Evolutionary conservation across 2,113 vertebrate genomes (phyloP).

Genomic region (Peromyscus maniculatus): DNA sequence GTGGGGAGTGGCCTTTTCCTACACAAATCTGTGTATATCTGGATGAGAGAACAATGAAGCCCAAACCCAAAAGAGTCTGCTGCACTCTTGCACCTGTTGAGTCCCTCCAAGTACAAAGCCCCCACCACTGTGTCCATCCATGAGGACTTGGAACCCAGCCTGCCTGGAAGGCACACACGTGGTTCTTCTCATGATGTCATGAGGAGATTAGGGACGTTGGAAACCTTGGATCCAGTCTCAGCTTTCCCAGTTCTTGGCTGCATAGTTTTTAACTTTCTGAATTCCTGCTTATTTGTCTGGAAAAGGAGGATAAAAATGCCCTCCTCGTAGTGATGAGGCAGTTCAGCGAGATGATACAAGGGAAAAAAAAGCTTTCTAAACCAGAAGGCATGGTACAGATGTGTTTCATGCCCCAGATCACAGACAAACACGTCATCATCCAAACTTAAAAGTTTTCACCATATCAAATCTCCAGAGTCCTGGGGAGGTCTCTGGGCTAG

Average conservation of each 20-base stretch:
- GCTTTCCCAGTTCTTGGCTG: background rate
- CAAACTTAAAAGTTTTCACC: constrained; percentile 13
- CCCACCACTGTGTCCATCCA: background rate
- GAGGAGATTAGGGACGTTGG: background rate
- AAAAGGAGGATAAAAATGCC: background rate
- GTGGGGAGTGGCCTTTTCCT: background rate
- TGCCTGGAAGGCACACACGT: background rate
- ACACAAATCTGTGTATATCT: background rate
- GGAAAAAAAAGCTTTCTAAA: constrained; percentile 20
- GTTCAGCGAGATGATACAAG: background rate
- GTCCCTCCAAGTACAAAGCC: background rate
- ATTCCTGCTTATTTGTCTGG: background rate
- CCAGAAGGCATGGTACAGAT: background rate
- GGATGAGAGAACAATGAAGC: background rate
- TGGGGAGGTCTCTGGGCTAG: background rate
- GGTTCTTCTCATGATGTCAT: background rate
- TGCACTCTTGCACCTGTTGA: background rate
- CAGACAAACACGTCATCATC: constrained; percentile 19
- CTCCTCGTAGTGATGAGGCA: background rate
- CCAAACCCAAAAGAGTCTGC: background rate
- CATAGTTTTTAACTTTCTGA: background rate
- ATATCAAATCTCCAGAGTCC: constrained; percentile 26
- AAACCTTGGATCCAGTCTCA: background rate
- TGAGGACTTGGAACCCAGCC: background rate
- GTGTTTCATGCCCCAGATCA: constrained; percentile 20